Base-by-base conservation (phyloP, 2,113 vertebrate species). In the Lanius ludovicianus region DNA sequence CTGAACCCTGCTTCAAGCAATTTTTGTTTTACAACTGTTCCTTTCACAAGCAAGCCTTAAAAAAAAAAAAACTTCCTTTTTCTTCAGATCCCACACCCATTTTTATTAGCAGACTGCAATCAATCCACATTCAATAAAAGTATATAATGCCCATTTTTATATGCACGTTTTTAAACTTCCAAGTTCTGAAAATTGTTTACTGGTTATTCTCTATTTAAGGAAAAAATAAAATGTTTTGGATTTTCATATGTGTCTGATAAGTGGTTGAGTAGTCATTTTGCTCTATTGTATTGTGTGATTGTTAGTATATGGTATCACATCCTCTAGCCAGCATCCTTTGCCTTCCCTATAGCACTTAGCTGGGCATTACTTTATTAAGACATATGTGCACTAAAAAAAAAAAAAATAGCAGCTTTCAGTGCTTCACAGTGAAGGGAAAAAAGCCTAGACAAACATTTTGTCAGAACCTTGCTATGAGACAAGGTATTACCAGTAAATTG, bases 291-390 rank as follows among this genome's bases (percentile, higher is more conserved):
- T 97, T 98, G 98, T 98, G 98, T 98, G 98, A 98, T 98, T 98
- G 98, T 98, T 98, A 98, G 98, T 98, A 97, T 98, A 97, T 95
- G 96, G 97, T 98, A 98, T 98, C 98, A 98, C 97, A 98, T 98
- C 98, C 97, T 98, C 95, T 98, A 98, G 98, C 98, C 98, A 98
- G 98, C 98, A 98, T 98, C 97, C 97, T 98, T 98, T 98, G 98
- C 98, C 98, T 98, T 98, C 98, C 98, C 98, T 98, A 98, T 98
- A 99, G 98, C 98, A 98, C 98, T 98, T 98, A 99, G 99, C 98
- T 99, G 99, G 99, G 99, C 99, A 99, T 99, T 99, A 99, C 98
- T 98, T 99, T 98, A 97, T 98, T 98, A 98, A 98, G 98, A 99
- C 99, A 99, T 98, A 99, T 99, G 99, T 99, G 99, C 99, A 99